These are phyloP conservation scores for Phataginus tricuspis DNA, from an alignment of 2,797 vertebrate genomes.

Conservation along the genomic window DNA sequence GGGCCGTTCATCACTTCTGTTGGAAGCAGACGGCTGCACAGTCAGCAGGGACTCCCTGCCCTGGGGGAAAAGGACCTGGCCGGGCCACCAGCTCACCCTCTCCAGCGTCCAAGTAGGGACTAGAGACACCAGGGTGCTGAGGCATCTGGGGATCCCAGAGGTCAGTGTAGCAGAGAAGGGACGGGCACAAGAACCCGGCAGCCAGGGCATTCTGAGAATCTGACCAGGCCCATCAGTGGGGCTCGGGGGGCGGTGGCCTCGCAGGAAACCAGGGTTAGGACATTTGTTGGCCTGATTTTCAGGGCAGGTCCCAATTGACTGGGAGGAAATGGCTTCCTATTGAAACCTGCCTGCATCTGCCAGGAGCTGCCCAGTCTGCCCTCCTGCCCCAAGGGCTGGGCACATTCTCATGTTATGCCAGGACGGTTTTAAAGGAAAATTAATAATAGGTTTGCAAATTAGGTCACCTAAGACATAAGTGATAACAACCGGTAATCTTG, in stretches of 20 bases:
- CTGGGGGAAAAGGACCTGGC: too few relatives aligned
- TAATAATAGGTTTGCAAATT: constrained; percentile 18
- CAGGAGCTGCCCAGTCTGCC: background rate
- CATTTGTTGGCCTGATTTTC: fast-evolving
- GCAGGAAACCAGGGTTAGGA: too few relatives aligned
- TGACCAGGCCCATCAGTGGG: background rate
- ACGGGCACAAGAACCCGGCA: fast-evolving
- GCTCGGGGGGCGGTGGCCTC: background rate
- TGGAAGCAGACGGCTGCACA: background rate
- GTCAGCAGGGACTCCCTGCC: too few relatives aligned
- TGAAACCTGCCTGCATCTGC: background rate
- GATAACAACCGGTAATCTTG: background rate
- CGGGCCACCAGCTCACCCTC: fast-evolving
- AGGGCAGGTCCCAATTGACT: background rate
- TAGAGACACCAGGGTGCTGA: background rate
- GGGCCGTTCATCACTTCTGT: fast-evolving
- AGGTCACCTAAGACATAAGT: background rate
- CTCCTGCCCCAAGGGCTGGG: background rate
- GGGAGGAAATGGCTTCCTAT: background rate
- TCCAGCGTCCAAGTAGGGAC: fast-evolving
- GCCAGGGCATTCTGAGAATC: background rate
- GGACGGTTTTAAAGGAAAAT: background rate
- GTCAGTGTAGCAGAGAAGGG: background rate
- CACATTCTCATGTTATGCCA: background rate
- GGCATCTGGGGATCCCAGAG: background rate